phyloP scores from a whole-genome alignment of 1,140 invertebrate genomes.

The Phortica variegata region DNA sequence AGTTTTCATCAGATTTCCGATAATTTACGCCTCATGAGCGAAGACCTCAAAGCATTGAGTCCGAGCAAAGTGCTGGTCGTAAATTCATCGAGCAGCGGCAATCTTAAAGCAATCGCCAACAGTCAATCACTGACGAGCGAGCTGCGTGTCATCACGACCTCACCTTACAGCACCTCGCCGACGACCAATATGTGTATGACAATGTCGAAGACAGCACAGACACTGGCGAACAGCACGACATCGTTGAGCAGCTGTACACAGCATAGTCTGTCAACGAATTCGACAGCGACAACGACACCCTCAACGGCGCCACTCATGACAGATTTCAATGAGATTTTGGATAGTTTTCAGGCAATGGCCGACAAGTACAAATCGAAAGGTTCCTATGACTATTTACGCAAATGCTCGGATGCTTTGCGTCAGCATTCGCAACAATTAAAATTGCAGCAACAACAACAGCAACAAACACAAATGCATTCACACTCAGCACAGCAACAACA shows the following conservation, averaged over 20 bases:
- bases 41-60: conserved; percentile 52
- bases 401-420: conserved; percentile 52
- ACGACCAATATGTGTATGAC: conserved; percentile 36
- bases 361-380: conserved; percentile 56
- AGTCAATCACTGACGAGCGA: conserved; percentile 28
- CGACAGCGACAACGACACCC: conserved; percentile 42
- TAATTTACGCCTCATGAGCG: conserved; percentile 52
- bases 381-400: conserved; percentile 55
- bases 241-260: conserved; percentile 12
- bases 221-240: conserved; percentile 20
- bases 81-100: conserved; percentile 35
- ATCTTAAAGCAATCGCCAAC: conserved; percentile 33
- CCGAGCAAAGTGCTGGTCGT: conserved; percentile 41
- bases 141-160: conserved; percentile 41
- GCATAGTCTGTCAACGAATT: conserved; percentile 20
- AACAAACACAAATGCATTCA: too few species aligned
- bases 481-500: conserved; percentile 24
- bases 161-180: conserved; percentile 32
- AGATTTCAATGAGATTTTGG: conserved; percentile 55
- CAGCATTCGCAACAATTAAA: conserved; percentile 51
- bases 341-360: conserved; percentile 55
- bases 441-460: conserved; percentile 38
- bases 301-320: conserved; percentile 46
- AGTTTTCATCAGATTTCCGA: conserved; percentile 56
- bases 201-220: conserved; percentile 39